Percentiles rank a stretch among this genome's conserved stretches.
phyloP scores from a whole-genome alignment of 2,797 vertebrate species.

The Sebastes hubbsi region DNA sequence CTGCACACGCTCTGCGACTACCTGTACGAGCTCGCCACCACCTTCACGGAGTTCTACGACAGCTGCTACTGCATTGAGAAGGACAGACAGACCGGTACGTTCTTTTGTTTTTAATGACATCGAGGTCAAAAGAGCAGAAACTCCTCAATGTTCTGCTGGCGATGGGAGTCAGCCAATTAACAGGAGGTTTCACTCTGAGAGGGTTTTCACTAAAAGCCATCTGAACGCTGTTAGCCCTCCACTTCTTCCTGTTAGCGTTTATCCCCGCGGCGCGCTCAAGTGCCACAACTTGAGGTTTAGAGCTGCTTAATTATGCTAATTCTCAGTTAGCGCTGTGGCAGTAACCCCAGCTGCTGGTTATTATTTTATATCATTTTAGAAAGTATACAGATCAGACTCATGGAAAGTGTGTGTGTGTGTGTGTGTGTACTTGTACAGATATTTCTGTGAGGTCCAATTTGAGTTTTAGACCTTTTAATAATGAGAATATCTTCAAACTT shows the following conservation, averaged over 20 bases:
- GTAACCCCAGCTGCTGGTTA: neutral
- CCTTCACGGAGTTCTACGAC: constrained; percentile 98
- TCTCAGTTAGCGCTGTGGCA: constrained; percentile 12
- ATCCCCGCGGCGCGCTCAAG: constrained; percentile 7
- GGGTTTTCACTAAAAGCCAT: neutral
- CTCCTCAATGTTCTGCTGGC: neutral
- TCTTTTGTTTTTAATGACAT: neutral
- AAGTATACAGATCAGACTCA: neutral
- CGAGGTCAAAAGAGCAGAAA: neutral
- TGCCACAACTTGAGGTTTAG: constrained; percentile 27
- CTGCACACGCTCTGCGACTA: constrained; percentile 95
- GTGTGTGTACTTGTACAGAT: fast-evolving
- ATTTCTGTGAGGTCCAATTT: neutral
- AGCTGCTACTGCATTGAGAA: constrained; percentile 98
- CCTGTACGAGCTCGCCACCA: constrained; percentile 96
- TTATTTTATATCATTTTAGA: neutral
- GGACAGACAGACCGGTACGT: constrained; percentile 91
- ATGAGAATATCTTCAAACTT: neutral
- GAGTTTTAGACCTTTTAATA: no score
- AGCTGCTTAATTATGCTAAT: constrained; percentile 52
- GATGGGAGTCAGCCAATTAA: neutral
- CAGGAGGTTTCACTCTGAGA: neutral
- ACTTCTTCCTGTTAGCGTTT: neutral
- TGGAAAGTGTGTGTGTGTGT: neutral
- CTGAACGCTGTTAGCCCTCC: neutral